These are phyloP conservation scores for Larimichthys polyactis DNA, from an alignment of 2,113 vertebrate species.

Conservation along the genomic window DNA sequence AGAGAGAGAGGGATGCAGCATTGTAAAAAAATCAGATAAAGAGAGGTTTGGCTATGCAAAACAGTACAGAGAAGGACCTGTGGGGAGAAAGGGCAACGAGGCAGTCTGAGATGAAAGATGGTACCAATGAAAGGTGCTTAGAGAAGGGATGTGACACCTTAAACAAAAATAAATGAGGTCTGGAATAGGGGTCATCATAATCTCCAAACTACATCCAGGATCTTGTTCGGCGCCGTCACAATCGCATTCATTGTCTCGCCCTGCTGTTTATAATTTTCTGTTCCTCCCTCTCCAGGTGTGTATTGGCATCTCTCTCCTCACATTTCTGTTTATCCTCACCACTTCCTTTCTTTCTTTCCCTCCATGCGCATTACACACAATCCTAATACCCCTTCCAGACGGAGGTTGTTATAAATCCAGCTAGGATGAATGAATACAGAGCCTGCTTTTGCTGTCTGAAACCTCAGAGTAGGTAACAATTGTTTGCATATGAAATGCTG, in stretches of 20 bases:
- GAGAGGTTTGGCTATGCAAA: background rate
- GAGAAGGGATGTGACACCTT: slow-evolving; percentile 20
- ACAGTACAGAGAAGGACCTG: background rate
- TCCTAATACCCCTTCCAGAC: slow-evolving; percentile 47
- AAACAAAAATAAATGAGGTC: slow-evolving; percentile 53
- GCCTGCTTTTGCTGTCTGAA: slow-evolving; percentile 13
- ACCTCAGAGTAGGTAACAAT: slow-evolving; percentile 32
- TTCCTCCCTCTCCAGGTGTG: slow-evolving; percentile 5
- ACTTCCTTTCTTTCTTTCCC: slow-evolving; percentile 9
- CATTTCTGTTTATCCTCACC: background rate
- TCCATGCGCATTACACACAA: background rate
- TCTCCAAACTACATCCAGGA: slow-evolving; percentile 26
- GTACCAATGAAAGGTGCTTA: slow-evolving; percentile 2
- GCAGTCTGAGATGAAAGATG: slow-evolving; percentile 16
- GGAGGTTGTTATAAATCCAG: slow-evolving; percentile 34
- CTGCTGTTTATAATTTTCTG: slow-evolving; percentile 14
- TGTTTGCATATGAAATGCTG: slow-evolving; percentile 24
- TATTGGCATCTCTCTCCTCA: background rate
- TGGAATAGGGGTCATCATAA: slow-evolving; percentile 9
- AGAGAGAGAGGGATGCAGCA: background rate
- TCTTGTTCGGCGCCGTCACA: slow-evolving; percentile 1
- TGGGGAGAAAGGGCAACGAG: background rate
- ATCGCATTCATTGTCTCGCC: slow-evolving; percentile 6
- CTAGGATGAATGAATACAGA: slow-evolving; percentile 29
- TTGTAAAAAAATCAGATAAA: slow-evolving; percentile 2